Conservation (phyloP, 2,888 invertebrate genomes). For the Drosophila siamana region DNA sequence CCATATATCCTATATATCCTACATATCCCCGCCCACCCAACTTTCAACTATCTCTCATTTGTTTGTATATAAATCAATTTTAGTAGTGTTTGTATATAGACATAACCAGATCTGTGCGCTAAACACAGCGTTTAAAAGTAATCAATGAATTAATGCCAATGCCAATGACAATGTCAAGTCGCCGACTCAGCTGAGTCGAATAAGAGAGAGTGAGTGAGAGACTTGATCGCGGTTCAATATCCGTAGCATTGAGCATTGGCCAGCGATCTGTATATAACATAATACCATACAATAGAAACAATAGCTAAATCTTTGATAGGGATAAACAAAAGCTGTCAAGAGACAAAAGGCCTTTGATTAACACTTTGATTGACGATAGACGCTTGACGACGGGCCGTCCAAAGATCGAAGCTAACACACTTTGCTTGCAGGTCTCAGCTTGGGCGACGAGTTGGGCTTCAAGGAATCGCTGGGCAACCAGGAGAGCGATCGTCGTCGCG, state of each 20-base stretch:
- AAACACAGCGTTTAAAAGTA: constrained; percentile 61
- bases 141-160: constrained; percentile 82
- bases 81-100: constrained; percentile 35
- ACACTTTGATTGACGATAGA: no score
- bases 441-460: constrained; percentile 95
- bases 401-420: constrained; percentile 23
- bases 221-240: constrained; percentile 56
- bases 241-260: constrained; percentile 52
- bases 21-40: neutral
- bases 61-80: neutral
- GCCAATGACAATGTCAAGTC: constrained; percentile 68
- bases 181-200: constrained; percentile 33
- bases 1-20: no score
- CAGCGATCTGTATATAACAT: constrained; percentile 44
- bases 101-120: constrained; percentile 28
- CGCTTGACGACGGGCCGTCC: constrained; percentile 37
- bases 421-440: constrained; percentile 89
- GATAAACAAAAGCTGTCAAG: constrained; percentile 39
- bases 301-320: constrained; percentile 23
- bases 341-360: constrained; percentile 65
- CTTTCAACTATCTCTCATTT: neutral
- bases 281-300: constrained; percentile 26
- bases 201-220: constrained; percentile 18
- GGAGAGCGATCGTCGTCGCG: constrained; percentile 90
- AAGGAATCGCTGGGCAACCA: constrained; percentile 92